These are phyloP conservation scores for Seira sanloemensis DNA, from an alignment of 2,888 invertebrate genomes.

Conservation along the genomic window DNA sequence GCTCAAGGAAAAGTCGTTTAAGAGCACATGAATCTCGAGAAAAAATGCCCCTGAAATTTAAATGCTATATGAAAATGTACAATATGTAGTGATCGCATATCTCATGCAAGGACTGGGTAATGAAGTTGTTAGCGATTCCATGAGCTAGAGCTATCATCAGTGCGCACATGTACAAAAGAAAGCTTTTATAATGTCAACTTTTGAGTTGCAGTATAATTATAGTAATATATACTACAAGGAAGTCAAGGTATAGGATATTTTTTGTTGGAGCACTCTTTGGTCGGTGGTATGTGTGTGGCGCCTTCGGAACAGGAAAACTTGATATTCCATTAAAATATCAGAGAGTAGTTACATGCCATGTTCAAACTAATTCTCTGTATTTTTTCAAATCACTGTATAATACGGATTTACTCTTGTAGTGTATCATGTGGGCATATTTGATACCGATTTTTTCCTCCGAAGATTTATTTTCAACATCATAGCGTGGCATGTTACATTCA, in stretches of 20 bases:
- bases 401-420: too few relatives aligned
- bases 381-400: too few relatives aligned
- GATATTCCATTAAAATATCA: constrained; percentile 16
- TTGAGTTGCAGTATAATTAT: background rate
- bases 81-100: background rate
- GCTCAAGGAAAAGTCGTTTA: background rate
- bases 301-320: constrained; percentile 29
- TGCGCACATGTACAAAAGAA: constrained; percentile 30
- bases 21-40: background rate
- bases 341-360: constrained; percentile 13
- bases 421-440: background rate
- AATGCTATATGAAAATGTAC: background rate
- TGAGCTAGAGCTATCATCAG: constrained; percentile 33
- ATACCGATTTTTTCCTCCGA: background rate
- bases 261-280: too few relatives aligned
- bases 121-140: too few relatives aligned
- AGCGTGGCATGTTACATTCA: constrained; percentile 14
- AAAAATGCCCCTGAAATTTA: constrained; percentile 13
- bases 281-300: constrained; percentile 44
- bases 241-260: background rate
- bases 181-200: constrained; percentile 4
- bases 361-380: constrained; percentile 21
- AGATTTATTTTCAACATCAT: constrained; percentile 14
- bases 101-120: too few relatives aligned
- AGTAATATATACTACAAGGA: background rate